Evolutionary conservation across 2,113 vertebrate genomes (phyloP).

Genomic region (Pollachius pollachius): DNA sequence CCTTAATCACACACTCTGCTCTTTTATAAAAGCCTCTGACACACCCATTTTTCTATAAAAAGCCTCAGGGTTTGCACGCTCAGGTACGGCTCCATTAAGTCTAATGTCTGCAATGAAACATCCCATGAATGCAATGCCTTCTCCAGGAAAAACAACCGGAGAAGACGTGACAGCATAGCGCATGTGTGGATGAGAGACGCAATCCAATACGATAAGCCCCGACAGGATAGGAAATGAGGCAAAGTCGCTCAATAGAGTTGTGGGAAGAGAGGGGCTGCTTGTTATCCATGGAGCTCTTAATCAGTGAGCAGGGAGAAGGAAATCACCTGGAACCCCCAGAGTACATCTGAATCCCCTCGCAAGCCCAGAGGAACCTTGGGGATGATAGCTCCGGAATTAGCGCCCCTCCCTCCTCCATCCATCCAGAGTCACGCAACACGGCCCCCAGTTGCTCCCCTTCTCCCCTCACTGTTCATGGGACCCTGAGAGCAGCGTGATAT

Average conservation of each 20-base stretch:
- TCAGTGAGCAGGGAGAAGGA: not conserved
- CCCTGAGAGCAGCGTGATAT: slow-evolving; percentile 37
- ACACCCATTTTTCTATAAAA: too few relatives aligned
- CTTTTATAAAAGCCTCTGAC: too few relatives aligned
- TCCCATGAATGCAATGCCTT: too few relatives aligned
- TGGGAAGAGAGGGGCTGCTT: not conserved
- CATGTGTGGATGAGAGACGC: not conserved
- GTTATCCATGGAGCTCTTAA: too few relatives aligned
- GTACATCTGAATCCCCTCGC: slow-evolving; percentile 36
- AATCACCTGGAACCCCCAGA: slow-evolving; percentile 25
- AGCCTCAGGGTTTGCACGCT: slow-evolving; percentile 3
- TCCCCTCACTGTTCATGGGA: slow-evolving; percentile 29
- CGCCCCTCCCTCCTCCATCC: slow-evolving; percentile 19
- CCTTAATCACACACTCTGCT: too few relatives aligned
- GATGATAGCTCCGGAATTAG: slow-evolving; percentile 38
- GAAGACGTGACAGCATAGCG: slow-evolving; percentile 5
- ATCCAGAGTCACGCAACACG: slow-evolving; percentile 41
- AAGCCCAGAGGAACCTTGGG: slow-evolving; percentile 17
- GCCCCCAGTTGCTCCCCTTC: slow-evolving; percentile 31
- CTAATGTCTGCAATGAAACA: not conserved
- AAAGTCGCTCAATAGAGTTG: not conserved
- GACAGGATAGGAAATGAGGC: not conserved
- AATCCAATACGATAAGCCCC: not conserved
- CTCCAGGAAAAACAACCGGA: too few relatives aligned
- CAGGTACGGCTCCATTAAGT: not conserved